Evolutionary conservation across 35 echinoderm and acorn worm species (phyloP).

Genomic region (Strongylocentrotus purpuratus): DNA sequence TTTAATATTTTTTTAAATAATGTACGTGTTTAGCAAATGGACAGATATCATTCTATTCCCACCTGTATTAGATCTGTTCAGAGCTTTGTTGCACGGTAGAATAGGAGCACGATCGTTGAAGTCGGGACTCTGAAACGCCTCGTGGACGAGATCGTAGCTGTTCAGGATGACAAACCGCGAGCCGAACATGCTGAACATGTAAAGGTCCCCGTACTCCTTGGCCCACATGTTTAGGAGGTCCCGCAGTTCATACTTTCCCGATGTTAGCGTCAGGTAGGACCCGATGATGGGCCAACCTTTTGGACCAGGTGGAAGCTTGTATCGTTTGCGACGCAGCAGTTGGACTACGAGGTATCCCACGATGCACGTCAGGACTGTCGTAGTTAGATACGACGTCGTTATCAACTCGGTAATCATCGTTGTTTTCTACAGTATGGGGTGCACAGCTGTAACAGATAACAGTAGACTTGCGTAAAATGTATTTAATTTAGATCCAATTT

Average conservation of each 20-base stretch:
- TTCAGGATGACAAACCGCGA: constrained; percentile 15
- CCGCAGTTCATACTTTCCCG: not conserved
- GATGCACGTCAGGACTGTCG: not conserved
- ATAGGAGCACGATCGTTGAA: constrained; percentile 22
- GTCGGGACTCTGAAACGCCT: not conserved
- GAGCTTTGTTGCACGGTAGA: not conserved
- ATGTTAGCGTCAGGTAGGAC: not conserved
- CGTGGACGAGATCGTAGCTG: not conserved
- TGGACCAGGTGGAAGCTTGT: constrained; percentile 47
- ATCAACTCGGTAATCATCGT: not conserved
- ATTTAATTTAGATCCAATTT: no score
- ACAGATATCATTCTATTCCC: not conserved
- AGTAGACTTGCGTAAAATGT: no score
- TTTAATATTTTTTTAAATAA: no score
- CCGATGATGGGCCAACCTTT: constrained; percentile 47
- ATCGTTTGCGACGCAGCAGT: not conserved
- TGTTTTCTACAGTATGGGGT: not conserved
- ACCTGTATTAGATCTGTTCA: not conserved
- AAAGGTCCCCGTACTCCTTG: not conserved
- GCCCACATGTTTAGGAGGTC: not conserved
- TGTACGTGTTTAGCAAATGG: no score
- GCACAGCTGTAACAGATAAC: no score
- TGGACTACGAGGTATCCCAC: not conserved
- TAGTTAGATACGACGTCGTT: not conserved
- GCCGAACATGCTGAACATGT: constrained; percentile 9